These are phyloP conservation scores for Callipepla californica DNA, from an alignment of 2,113 vertebrate genomes.

Conservation along the genomic window DNA sequence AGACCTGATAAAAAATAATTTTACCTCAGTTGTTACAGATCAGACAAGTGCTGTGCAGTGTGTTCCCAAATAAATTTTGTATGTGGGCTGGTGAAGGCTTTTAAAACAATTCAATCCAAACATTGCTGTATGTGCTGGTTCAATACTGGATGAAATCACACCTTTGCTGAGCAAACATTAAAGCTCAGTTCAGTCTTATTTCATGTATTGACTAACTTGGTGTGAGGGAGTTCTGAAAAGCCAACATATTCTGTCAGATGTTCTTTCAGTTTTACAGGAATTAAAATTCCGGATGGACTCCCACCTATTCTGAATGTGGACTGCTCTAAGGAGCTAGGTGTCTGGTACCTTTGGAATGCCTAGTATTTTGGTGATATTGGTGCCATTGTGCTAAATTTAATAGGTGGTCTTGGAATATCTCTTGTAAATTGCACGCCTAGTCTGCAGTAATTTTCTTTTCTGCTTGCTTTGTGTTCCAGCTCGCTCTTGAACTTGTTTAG, in stretches of 20 bases:
- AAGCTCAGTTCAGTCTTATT: not conserved
- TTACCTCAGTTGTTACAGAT: not conserved
- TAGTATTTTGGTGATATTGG: not conserved
- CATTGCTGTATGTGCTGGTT: not conserved
- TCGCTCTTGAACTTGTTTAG: not conserved
- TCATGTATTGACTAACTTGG: not conserved
- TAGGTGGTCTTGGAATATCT: not conserved
- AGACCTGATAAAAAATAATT: not conserved
- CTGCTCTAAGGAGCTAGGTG: not conserved
- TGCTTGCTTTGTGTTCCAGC: not conserved
- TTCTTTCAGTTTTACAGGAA: not conserved
- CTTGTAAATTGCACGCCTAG: not conserved
- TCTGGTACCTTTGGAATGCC: not conserved
- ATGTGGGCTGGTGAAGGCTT: not conserved
- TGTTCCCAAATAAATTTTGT: not conserved
- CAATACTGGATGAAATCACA: not conserved
- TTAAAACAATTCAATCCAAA: not conserved
- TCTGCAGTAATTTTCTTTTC: not conserved
- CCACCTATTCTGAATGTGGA: not conserved
- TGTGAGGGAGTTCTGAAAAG: not conserved
- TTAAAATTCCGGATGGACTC: not conserved
- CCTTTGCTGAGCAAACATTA: slow-evolving; percentile 19
- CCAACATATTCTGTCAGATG: not conserved
- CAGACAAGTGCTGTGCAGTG: not conserved
- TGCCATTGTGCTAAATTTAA: not conserved